These are phyloP conservation scores for Hycleus phaleratus DNA, from an alignment of 1,140 invertebrate genomes.

Conservation along the genomic window DNA sequence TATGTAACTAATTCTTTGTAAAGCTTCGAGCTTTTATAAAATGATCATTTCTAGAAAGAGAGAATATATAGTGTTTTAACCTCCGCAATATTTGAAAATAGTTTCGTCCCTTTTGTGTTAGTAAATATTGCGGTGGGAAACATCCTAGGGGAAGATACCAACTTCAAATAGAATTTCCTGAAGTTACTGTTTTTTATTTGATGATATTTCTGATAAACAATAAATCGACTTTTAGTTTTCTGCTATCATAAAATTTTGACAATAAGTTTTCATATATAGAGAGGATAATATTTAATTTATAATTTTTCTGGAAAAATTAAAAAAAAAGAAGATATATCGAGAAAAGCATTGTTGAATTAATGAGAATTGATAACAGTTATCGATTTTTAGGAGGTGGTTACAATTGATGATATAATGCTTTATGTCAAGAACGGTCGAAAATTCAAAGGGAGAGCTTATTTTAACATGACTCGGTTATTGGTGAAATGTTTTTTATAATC, in stretches of 20 bases:
- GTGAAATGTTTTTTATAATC: conserved; percentile 5
- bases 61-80: conserved; percentile 18
- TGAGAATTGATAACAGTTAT: neutral
- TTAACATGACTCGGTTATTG: neutral
- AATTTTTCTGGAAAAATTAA: too few relatives aligned
- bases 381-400: conserved; percentile 1
- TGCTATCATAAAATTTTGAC: neutral
- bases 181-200: conserved; percentile 15
- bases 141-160: conserved; percentile 9
- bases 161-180: conserved; percentile 19
- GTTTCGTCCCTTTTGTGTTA: conserved; percentile 17
- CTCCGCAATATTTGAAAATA: conserved; percentile 11
- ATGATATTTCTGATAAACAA: conserved; percentile 14
- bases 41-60: conserved; percentile 1
- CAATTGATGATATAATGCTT: neutral
- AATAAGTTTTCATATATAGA: too few relatives aligned
- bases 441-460: neutral
- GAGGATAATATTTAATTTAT: too few relatives aligned
- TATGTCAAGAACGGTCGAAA: conserved; percentile 1
- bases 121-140: conserved; percentile 20
- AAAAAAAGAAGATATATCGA: too few relatives aligned
- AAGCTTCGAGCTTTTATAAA: too few relatives aligned
- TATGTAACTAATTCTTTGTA: too few relatives aligned
- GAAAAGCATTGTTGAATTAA: neutral
- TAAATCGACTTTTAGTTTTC: conserved; percentile 14